Conservation (phyloP, 2,113 vertebrate species). For the Cisticola juncidis region DNA sequence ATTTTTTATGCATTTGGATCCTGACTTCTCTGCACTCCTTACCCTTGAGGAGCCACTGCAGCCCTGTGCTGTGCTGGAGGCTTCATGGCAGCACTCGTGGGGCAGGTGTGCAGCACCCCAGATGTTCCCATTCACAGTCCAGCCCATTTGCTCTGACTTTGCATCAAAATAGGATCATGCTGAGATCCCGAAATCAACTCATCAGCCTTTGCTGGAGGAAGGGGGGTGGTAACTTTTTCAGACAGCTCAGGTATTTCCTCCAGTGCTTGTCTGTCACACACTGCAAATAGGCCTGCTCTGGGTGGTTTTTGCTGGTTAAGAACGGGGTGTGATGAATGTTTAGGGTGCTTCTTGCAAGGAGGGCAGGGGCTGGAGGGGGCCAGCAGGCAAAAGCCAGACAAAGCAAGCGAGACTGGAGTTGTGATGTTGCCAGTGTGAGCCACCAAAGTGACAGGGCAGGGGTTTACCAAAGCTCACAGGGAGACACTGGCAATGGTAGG, state of each 20-base stretch:
- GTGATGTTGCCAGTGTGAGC: neutral
- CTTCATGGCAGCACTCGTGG: neutral
- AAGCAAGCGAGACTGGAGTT: neutral
- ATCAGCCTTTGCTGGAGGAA: neutral
- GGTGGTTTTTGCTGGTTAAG: neutral
- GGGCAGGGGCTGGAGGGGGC: neutral
- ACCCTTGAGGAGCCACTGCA: neutral
- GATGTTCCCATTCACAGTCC: neutral
- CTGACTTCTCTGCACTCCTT: neutral
- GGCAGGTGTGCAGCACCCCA: neutral
- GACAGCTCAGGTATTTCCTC: constrained; percentile 29
- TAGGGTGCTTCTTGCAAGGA: neutral
- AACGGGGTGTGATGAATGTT: neutral
- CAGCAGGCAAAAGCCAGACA: neutral
- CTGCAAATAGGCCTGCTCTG: neutral
- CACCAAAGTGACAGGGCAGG: neutral
- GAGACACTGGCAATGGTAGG: neutral
- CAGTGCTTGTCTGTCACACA: neutral
- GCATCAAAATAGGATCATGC: neutral
- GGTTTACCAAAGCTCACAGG: neutral
- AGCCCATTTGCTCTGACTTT: neutral
- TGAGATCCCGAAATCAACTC: neutral
- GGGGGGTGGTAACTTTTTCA: neutral
- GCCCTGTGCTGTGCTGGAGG: neutral
- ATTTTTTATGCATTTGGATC: neutral